These are phyloP conservation scores for Crenuchus spilurus DNA, from an alignment of 2,797 vertebrate genomes.

Conservation along the genomic window DNA sequence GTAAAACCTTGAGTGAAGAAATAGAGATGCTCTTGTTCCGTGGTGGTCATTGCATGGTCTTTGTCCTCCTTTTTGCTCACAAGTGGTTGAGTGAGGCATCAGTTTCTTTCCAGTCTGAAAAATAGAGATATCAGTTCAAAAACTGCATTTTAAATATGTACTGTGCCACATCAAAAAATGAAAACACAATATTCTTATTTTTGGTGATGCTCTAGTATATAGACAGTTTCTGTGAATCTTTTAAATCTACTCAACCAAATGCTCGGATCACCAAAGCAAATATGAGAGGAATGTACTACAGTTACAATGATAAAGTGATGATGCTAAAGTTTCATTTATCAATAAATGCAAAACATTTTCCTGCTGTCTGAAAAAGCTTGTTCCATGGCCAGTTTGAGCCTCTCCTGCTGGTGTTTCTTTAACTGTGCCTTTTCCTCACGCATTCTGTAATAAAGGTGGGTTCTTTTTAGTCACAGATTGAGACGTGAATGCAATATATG, in stretches of 20 bases:
- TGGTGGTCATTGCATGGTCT: conserved; percentile 14
- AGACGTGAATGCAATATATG: too few species aligned
- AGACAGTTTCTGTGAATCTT: too few species aligned
- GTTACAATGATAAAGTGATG: not conserved
- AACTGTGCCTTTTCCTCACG: conserved; percentile 67
- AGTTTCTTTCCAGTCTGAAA: conserved; percentile 62
- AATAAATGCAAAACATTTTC: conserved; percentile 65
- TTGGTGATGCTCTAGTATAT: too few species aligned
- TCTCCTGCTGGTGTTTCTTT: conserved; percentile 67
- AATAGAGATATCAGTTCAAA: too few species aligned
- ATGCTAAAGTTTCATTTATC: not conserved
- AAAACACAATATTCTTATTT: too few species aligned
- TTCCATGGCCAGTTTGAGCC: conserved; percentile 62
- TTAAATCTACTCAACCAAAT: too few species aligned
- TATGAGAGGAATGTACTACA: not conserved
- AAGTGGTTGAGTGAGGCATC: conserved; percentile 59
- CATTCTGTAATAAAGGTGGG: conserved; percentile 4
- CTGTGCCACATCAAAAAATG: too few species aligned
- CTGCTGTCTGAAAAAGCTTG: conserved; percentile 67
- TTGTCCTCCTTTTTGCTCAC: conserved; percentile 27
- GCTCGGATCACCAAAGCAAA: not conserved
- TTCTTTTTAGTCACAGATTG: not conserved
- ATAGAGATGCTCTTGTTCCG: conserved; percentile 49
- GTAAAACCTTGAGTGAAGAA: conserved; percentile 62
- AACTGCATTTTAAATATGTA: too few species aligned